Conservation (phyloP, 2,113 vertebrate genomes). For the Melanocharis versteri region DNA sequence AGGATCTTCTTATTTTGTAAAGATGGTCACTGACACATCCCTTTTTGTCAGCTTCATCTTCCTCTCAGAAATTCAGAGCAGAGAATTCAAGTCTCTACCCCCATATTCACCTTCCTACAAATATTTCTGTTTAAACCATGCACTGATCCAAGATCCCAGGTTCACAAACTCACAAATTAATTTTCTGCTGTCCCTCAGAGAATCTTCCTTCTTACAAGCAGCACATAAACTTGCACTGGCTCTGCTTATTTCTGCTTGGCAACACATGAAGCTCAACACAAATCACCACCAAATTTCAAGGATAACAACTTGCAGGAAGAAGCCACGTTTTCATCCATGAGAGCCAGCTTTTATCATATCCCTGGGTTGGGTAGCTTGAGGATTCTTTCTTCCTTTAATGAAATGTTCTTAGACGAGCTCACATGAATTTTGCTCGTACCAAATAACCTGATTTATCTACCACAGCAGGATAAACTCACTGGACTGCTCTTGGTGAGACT, state of each 20-base stretch:
- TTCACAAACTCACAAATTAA: background rate
- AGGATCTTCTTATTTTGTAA: background rate
- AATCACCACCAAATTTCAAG: background rate
- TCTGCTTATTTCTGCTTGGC: background rate
- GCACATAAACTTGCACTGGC: background rate
- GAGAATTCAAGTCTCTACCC: background rate
- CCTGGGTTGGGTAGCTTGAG: background rate
- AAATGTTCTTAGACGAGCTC: background rate
- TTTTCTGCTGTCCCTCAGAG: background rate
- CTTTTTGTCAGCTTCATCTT: background rate
- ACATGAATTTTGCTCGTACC: background rate
- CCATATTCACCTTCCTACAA: background rate
- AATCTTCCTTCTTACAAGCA: background rate
- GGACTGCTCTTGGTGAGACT: background rate
- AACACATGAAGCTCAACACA: background rate
- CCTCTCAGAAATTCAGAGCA: background rate
- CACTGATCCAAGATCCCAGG: background rate
- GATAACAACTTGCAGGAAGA: background rate
- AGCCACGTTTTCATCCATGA: background rate
- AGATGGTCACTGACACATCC: background rate
- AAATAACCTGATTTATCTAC: background rate
- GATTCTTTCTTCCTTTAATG: background rate
- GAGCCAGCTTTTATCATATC: background rate
- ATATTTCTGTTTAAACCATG: background rate
- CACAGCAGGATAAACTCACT: background rate